These are phyloP conservation scores for Sturmia bella DNA, from an alignment of 2,888 invertebrate species.

Conservation along the genomic window DNA sequence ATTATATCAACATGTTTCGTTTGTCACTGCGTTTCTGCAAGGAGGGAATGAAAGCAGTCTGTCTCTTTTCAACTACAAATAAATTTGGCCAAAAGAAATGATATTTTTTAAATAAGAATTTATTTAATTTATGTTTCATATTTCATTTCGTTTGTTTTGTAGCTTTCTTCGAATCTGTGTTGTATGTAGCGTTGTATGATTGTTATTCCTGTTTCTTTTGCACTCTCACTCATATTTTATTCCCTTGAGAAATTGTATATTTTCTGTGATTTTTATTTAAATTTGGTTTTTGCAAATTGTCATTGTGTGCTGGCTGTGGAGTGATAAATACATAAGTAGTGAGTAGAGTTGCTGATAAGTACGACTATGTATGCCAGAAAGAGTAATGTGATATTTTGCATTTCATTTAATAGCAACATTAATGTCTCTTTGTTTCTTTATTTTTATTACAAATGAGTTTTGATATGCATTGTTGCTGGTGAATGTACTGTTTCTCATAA, in stretches of 20 bases:
- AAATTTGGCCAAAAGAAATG: slow-evolving; percentile 15
- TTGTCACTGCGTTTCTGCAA: slow-evolving; percentile 32
- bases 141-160: slow-evolving; percentile 19
- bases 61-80: slow-evolving; percentile 54
- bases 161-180: neutral
- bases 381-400: slow-evolving; percentile 59
- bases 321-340: neutral
- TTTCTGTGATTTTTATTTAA: slow-evolving; percentile 48
- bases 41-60: neutral
- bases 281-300: slow-evolving; percentile 48
- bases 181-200: neutral
- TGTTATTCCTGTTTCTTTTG: slow-evolving; percentile 23
- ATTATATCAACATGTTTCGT: slow-evolving; percentile 14
- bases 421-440: slow-evolving; percentile 6
- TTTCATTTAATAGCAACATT: slow-evolving; percentile 46
- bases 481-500: too few relatives aligned
- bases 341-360: neutral
- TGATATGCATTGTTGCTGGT: neutral
- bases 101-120: slow-evolving; percentile 50
- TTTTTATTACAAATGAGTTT: slow-evolving; percentile 8
- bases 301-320: slow-evolving; percentile 45
- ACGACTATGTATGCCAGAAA: slow-evolving; percentile 24
- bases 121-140: slow-evolving; percentile 55
- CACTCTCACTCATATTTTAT: slow-evolving; percentile 11
- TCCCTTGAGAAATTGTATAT: slow-evolving; percentile 3